Percentiles rank a stretch among this genome's conserved stretches.
phyloP scores from a whole-genome alignment of 2,797 vertebrate species.

The Xiphorhynchus erythropygius region DNA sequence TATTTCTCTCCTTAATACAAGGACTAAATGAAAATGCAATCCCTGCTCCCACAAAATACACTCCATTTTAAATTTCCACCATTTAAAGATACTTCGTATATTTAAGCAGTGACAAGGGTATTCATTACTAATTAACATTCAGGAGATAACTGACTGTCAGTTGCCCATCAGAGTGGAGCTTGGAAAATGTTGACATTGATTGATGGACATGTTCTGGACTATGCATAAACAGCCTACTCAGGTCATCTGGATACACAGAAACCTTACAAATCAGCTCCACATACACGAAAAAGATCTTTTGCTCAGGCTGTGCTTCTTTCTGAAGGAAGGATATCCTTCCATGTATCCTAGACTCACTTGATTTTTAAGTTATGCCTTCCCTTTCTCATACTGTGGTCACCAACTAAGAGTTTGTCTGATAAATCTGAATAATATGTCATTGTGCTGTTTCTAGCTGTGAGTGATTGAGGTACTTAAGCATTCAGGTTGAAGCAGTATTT shows the following conservation, averaged over 20 bases:
- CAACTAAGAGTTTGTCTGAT: not conserved
- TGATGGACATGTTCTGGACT: slow-evolving; percentile 61
- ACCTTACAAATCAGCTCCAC: not conserved
- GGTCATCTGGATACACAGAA: slow-evolving; percentile 58
- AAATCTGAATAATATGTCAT: not conserved
- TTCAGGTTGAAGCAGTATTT: not conserved
- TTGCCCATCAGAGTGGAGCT: slow-evolving; percentile 55
- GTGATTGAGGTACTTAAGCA: not conserved
- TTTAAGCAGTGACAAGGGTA: slow-evolving; percentile 44
- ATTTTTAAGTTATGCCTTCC: slow-evolving; percentile 77
- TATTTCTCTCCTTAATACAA: slow-evolving; percentile 4
- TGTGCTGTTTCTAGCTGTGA: not conserved
- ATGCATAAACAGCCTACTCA: slow-evolving; percentile 7
- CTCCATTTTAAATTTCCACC: not conserved
- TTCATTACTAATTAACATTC: slow-evolving; percentile 76
- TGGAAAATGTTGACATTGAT: slow-evolving; percentile 68
- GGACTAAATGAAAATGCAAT: slow-evolving; percentile 29
- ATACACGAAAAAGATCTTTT: slow-evolving; percentile 25
- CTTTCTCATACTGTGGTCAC: not conserved
- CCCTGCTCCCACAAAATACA: not conserved
- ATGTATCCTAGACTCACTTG: slow-evolving; percentile 56
- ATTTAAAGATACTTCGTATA: slow-evolving; percentile 50
- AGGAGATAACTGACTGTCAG: slow-evolving; percentile 58
- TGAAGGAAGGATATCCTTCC: slow-evolving; percentile 26
- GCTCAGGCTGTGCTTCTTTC: slow-evolving; percentile 61